Evolutionary conservation across 2,797 vertebrate genomes (phyloP).

Genomic region (Avahi laniger): DNA sequence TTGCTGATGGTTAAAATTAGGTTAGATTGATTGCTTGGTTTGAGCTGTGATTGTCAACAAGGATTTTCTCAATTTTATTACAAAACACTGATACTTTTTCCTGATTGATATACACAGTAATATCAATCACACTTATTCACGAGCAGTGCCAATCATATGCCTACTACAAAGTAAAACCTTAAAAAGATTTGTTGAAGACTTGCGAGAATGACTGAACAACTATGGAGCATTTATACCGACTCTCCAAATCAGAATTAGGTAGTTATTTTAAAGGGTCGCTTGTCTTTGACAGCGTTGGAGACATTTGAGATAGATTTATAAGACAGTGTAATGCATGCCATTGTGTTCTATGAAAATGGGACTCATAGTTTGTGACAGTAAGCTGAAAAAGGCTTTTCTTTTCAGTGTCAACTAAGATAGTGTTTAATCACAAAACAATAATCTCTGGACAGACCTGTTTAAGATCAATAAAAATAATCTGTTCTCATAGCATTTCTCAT

Average conservation of each 20-base stretch:
- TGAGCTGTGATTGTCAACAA: not conserved
- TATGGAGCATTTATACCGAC: not conserved
- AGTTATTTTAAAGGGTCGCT: not conserved
- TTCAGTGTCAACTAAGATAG: not conserved
- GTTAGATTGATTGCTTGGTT: not conserved
- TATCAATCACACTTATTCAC: not conserved
- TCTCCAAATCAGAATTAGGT: not conserved
- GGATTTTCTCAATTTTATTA: not conserved
- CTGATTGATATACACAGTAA: not conserved
- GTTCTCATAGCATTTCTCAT: not conserved
- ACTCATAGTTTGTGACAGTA: not conserved
- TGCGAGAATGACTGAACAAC: not conserved
- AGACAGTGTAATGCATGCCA: not conserved
- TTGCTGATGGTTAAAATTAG: not conserved
- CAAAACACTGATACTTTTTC: not conserved
- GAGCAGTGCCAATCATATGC: not conserved
- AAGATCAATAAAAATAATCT: slow-evolving; percentile 24
- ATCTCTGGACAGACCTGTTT: not conserved
- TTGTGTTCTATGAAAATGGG: not conserved
- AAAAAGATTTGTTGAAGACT: not conserved
- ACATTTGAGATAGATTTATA: not conserved
- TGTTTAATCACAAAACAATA: not conserved
- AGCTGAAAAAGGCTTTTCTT: not conserved
- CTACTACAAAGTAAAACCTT: not conserved
- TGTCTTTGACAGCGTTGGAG: not conserved